A percentile compares a stretch with the other conserved stretches of the same genome.
Evolutionary conservation across 2,113 vertebrate genomes (phyloP).

Genomic region (Buteo buteo): DNA sequence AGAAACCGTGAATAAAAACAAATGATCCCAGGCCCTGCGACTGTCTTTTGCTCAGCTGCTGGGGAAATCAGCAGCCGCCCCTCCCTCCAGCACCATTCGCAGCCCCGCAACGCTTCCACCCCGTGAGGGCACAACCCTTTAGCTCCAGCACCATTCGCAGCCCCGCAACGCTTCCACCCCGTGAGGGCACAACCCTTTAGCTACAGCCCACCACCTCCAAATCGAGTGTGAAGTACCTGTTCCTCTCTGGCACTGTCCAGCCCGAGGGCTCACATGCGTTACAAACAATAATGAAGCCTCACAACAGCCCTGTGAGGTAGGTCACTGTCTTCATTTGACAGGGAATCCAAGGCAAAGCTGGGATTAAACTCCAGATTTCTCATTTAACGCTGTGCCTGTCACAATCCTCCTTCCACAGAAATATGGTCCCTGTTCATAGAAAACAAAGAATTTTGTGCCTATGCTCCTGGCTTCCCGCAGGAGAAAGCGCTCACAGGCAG

Average conservation of each 20-base stretch:
- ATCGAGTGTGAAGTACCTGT: background rate
- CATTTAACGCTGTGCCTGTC: background rate
- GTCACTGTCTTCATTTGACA: constrained; percentile 9
- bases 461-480: background rate
- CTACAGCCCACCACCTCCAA: background rate
- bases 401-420: background rate
- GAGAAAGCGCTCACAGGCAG: background rate
- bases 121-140: background rate
- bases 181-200: background rate
- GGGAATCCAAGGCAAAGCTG: constrained; percentile 26
- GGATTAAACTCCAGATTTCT: background rate
- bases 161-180: background rate
- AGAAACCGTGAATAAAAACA: constrained; percentile 43
- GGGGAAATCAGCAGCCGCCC: background rate
- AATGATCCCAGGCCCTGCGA: background rate
- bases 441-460: constrained; percentile 15
- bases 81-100: background rate
- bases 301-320: constrained; percentile 46
- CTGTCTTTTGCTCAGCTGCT: background rate
- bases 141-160: background rate
- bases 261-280: background rate
- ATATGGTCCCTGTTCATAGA: constrained; percentile 12
- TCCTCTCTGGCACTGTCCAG: background rate
- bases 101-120: background rate
- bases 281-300: background rate